Evolutionary conservation across 2,888 invertebrate species (phyloP), one percentile per base, ranked within the genome.

Genomic region (Cancer borealis): DNA sequence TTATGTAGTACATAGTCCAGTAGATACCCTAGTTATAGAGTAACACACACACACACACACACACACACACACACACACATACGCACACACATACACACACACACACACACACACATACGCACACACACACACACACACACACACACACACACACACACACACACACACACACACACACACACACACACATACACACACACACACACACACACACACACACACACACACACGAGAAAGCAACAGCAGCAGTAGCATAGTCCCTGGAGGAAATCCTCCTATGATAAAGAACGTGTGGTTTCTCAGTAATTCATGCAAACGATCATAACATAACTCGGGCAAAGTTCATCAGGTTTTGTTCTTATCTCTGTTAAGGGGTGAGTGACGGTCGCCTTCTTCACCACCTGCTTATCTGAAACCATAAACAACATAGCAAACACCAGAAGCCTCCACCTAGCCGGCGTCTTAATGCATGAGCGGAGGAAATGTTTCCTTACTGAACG

Each of bases 351-450:
- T 14, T n/a, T n/a, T 21, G 66, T 21, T n/a, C 66, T 66, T 66
- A 66, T 66, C 66, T 21, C 66, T 21, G 66, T n/a, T 66, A n/a
- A 66, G 66, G n/a, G 66, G 66, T n/a, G 66, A 66, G 66, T 66
- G 66, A 21, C 66, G 66, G 66, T n/a, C 66, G 66, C 66, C n/a
- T 66, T n/a, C 66, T 66, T 66, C 66, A 66, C 66, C n/a, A n/a
- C 66, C 66, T 66, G 66, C 66, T 66, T 66, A 66, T 66, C 66
- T 66, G 66, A 66, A n/a, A n/a, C 66, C n/a, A n/a, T 66, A 66
- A 66, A 66, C 66, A 66, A n/a, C 66, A 66, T 66, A n/a, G 66
- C 66, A 66, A 66, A 66, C 66, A 66, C 66, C 1, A 66, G 21
- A 21, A n/a, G 66, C n/a, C 66, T 17, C 66, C 66, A 66, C 66